Evolutionary conservation across 2,113 vertebrate species (phyloP), one percentile per base, ranked within the genome.

Genomic region (Cacatua alba): DNA sequence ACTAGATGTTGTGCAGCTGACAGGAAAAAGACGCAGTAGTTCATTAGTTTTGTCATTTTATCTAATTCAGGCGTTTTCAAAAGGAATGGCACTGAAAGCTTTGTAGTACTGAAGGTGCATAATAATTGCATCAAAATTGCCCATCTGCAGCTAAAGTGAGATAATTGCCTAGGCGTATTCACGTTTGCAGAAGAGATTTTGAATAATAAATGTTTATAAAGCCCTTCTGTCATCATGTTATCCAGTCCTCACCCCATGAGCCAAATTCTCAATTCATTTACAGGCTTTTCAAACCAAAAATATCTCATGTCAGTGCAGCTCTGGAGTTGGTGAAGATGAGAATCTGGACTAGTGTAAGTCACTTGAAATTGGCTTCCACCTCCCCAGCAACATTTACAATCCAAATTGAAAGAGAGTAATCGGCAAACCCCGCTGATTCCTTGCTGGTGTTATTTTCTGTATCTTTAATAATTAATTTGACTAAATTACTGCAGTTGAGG

Each of bases 171-270:
- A 84, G 94, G 95, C 94, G 8, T 96, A 69, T 93, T 94, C 28
- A 28, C 60, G 2, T 96, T 94, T 94, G 86, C 90, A 92, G 95
- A 95, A 92, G 83, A 94, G 92, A 86, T 92, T 95, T 94, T 96
- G 96, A 96, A 96, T 97, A 96, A 96, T 96, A 95, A 96, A 94
- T 89, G 83, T 97, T 97, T 97, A 76, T 96, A 87, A 96, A 96
- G 70, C 82, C 76, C 74, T 94, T 93, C 90, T 96, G 96, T 95
- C 92, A 86, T 96, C 90, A 92, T 46, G 77, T 94, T 96, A 96
- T 78, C 92, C 72, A 95, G 86, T 79, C 49, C 90, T 96, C 69
- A 72, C 86, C 86, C 81, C 35, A 0, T 35, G 25, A 92, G 86
- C 95, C 92, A 96, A 94, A 93, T 74, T 93, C 64, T 84, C 80